Base-by-base conservation (phyloP, 2,888 invertebrate species). In the Phaonia tiefii region DNA sequence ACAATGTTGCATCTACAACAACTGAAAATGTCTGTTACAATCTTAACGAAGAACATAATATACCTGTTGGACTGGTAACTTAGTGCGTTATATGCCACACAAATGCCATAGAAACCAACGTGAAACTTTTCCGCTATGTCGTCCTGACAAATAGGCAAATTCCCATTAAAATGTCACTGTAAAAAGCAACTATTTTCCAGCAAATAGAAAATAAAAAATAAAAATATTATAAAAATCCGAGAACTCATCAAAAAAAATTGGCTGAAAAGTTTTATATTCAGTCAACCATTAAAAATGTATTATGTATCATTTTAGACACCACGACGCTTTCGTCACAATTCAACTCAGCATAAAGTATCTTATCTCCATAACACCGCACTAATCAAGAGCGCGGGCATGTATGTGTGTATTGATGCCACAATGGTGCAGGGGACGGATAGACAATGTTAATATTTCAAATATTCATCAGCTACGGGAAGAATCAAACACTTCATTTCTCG, bases 221-320 rank as follows among this genome's bases (percentile, higher is more conserved):
- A 71, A 13, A n/a, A n/a, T n/a, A n/a, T n/a, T n/a, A n/a, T n/a
- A n/a, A n/a, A n/a, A n/a, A n/a, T n/a, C n/a, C 13, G 74, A 78
- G n/a, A 78, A 81, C 74, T 81, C 72, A 81, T 81, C 75, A 81
- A 81, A 81, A 31, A 31, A 3, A 31, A 5, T 31, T 75, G 81
- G 81, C 81, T 78, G 78, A 81, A 81, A 81, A 81, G 81, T 81
- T 81, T 81, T 81, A 78, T 75, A 44, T 81, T 75, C 81, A 81
- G 78, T 75, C 81, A 81, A 75, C 78, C 81, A 81, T 81, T 81
- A 81, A 81, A 81, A 81, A 78, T 65, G 81, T 81, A 81, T 81
- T 81, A 39, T 81, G 31, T 78, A 78, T 67, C 71, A 72, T 72
- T 81, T 31, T 31, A 31, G 4, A 69, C 69, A 69, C n/a, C n/a